Base-by-base conservation (phyloP, 2,113 vertebrate species). In the Chaetodon auriga region DNA sequence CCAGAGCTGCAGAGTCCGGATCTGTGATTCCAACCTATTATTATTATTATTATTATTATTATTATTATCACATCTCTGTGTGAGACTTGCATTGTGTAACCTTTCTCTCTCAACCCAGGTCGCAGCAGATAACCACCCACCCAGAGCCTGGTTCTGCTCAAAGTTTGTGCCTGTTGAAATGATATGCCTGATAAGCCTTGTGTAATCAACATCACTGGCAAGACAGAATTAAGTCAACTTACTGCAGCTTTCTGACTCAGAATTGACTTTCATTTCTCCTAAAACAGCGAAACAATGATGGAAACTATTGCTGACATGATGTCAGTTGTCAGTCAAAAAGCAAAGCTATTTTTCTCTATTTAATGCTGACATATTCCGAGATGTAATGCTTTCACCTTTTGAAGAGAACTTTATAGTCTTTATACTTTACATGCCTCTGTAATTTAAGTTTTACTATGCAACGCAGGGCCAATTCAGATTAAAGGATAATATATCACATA, bases 251-350 rank as follows among this genome's bases (percentile, higher is more conserved):
- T 12, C 61, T 54, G 45, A 77, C 23, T 71, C 10, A 51, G 65
- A 60, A 51, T 65, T 4, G 23, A 54, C n/a, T 38, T 38, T 46
- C 1, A 30, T 58, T 49, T 35, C 21, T 68, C 10, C 15, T 45
- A 61, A 55, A 69, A 64, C 14, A n/a, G 58, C 63, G 51, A 45
- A 51, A 72, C 11, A 62, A 8, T 38, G 48, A 68, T 11, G 19
- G 15, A 65, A 77, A 45, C 9, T 68, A 23, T 18, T 53, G 41
- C 45, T 25, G 46, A 54, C 45, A 60, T 49, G 30, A 8, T 76
- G 60, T 71, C 78, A 76, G 58, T 45, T 80, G 51, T 81, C 61
- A 66, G 12, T 66, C 14, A 2, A 46, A 57, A 68, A 18, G 14
- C 30, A 41, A 62, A 61, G 23, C 45, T 51, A 2, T 65, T 46